A percentile compares a stretch with the other conserved stretches of the same genome.
phyloP scores from a whole-genome alignment of 1,140 invertebrate species.

The Luehdorfia chinensis region DNA sequence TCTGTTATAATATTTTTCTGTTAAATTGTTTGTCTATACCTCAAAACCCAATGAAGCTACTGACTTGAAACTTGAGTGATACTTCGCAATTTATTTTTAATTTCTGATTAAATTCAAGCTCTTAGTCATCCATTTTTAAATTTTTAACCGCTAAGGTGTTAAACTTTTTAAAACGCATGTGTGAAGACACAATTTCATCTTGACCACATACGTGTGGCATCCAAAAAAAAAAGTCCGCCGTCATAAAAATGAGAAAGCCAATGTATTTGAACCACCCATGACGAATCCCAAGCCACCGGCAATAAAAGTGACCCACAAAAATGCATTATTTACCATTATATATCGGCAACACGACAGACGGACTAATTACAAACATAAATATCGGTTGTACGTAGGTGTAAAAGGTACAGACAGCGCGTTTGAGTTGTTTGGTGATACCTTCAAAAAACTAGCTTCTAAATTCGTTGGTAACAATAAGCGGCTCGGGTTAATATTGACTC shows the following conservation, averaged over 20 bases:
- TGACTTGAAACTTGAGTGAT: too few species aligned
- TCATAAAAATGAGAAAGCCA: constrained; percentile 41
- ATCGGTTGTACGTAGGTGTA: constrained; percentile 58
- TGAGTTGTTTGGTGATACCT: constrained; percentile 43
- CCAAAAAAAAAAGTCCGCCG: constrained; percentile 28
- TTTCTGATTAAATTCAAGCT: too few species aligned
- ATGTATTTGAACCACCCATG: constrained; percentile 56
- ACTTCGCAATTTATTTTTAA: too few species aligned
- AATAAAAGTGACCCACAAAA: constrained; percentile 72
- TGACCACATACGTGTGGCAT: constrained; percentile 25
- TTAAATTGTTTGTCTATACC: too few species aligned
- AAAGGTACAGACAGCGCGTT: constrained; percentile 50
- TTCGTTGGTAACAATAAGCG: constrained; percentile 48
- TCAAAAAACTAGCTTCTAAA: constrained; percentile 49
- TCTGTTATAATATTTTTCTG: too few species aligned
- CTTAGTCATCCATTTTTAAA: constrained; percentile 2
- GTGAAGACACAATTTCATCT: constrained; percentile 15
- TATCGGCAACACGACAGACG: constrained; percentile 65
- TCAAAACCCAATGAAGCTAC: too few species aligned
- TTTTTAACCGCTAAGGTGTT: constrained; percentile 12
- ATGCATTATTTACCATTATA: constrained; percentile 74
- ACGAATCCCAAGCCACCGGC: constrained; percentile 49
- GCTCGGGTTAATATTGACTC: constrained; percentile 60
- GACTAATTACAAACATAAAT: constrained; percentile 70
- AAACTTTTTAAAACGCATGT: constrained; percentile 34